Evolutionary conservation across 1,140 invertebrate genomes (phyloP).

Genomic region (Trichoplusia ni): DNA sequence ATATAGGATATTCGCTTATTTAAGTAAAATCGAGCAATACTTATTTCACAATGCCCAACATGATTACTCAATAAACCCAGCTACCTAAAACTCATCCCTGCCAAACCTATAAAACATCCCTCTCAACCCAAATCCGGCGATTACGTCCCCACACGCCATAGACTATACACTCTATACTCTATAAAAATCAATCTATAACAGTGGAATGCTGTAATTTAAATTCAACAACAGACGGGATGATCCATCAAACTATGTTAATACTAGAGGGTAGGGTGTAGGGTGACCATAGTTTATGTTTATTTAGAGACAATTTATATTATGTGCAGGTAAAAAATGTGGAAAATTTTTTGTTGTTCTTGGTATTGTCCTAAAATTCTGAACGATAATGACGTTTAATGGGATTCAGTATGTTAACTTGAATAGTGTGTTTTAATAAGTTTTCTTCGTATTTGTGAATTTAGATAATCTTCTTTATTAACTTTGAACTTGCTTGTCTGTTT

Average conservation of each 20-base stretch:
- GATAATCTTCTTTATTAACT: too few species aligned
- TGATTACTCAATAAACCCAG: background rate
- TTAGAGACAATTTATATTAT: background rate
- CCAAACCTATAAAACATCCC: background rate
- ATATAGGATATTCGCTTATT: too few species aligned
- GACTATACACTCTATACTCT: conserved; percentile 12
- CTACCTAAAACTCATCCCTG: background rate
- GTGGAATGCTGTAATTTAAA: conserved; percentile 35
- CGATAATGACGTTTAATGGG: too few species aligned
- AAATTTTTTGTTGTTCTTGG: too few species aligned
- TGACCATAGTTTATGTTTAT: background rate
- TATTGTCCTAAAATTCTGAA: too few species aligned
- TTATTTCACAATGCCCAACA: background rate
- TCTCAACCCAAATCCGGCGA: background rate
- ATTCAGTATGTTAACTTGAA: too few species aligned
- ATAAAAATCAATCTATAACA: conserved; percentile 45
- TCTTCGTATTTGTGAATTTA: too few species aligned
- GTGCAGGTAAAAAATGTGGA: too few species aligned
- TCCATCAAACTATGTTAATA: conserved; percentile 46
- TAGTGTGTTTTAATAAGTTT: too few species aligned
- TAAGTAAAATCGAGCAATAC: too few species aligned
- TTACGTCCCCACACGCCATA: background rate
- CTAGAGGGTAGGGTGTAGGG: conserved; percentile 7
- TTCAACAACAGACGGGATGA: conserved; percentile 33
- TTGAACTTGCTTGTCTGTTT: too few species aligned